phyloP scores from a whole-genome alignment of 2,888 invertebrate genomes.

The Beris chalybata region DNA sequence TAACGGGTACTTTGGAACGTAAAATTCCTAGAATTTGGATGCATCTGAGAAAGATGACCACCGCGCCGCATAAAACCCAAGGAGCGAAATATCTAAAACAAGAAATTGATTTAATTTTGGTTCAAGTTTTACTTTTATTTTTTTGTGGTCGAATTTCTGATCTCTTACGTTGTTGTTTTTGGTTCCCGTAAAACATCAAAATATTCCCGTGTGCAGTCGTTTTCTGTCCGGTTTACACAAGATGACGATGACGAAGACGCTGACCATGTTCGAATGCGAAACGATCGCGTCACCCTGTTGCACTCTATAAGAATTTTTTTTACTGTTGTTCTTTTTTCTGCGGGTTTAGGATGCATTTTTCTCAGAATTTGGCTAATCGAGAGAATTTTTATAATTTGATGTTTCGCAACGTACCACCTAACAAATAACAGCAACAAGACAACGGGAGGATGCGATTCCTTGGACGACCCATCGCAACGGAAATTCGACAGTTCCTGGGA shows the following conservation, averaged over 20 bases:
- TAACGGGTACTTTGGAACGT: conserved; percentile 3
- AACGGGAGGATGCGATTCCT: conserved; percentile 3
- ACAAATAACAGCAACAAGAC: conserved; percentile 33
- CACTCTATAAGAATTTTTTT: conserved; percentile 5
- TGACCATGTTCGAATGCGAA: neutral
- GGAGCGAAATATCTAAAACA: neutral
- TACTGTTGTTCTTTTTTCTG: neutral
- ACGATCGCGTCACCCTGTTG: conserved; percentile 9
- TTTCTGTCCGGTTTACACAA: too few relatives aligned
- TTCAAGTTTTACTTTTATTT: neutral
- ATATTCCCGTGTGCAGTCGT: too few relatives aligned
- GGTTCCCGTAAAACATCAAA: too few relatives aligned
- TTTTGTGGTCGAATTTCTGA: too few relatives aligned
- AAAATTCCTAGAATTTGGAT: conserved; percentile 7
- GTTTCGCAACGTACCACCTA: conserved; percentile 33
- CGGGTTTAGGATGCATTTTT: conserved; percentile 49
- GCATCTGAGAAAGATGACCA: neutral
- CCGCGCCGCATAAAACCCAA: conserved; percentile 3
- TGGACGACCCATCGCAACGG: conserved; percentile 22
- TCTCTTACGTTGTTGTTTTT: too few relatives aligned
- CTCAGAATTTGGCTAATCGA: conserved; percentile 53
- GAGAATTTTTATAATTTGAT: conserved; percentile 38
- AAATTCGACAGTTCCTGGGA: conserved; percentile 34
- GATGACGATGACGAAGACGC: too few relatives aligned
- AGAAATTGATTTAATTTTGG: neutral